These are phyloP conservation scores for Micromussa lordhowensis DNA, from an alignment of 92 coral and sea anemone genomes.

Conservation along the genomic window DNA sequence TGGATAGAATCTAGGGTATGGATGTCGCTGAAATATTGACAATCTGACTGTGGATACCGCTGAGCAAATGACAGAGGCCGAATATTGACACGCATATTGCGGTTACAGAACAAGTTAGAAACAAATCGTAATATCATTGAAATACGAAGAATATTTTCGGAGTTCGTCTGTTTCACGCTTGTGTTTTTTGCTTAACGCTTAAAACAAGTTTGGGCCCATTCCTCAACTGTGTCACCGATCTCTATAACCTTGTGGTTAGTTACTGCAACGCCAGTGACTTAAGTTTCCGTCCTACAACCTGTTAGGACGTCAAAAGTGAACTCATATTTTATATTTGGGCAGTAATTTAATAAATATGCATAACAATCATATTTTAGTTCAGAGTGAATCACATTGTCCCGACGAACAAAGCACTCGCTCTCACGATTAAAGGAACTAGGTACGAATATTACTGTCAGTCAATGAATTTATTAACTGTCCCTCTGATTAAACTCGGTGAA, in stretches of 20 bases:
- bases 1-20: neutral
- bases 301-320: neutral
- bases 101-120: neutral
- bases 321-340: constrained; percentile 2
- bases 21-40: neutral
- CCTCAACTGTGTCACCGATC: neutral
- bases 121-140: neutral
- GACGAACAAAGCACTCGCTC: constrained; percentile 1
- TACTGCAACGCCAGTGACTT: neutral
- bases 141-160: neutral
- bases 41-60: neutral
- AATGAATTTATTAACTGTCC: neutral
- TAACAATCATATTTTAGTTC: neutral
- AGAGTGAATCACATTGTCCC: neutral
- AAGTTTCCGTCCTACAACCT: neutral
- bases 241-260: neutral
- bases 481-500: neutral
- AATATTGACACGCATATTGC: constrained; percentile 8
- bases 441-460: neutral
- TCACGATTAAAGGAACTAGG: neutral
- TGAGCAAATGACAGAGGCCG: constrained; percentile 5
- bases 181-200: neutral
- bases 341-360: constrained; percentile 17
- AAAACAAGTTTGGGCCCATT: neutral
- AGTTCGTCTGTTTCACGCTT: neutral